Evolutionary conservation across 2,113 vertebrate species (phyloP).

Genomic region (Callospermophilus lateralis): DNA sequence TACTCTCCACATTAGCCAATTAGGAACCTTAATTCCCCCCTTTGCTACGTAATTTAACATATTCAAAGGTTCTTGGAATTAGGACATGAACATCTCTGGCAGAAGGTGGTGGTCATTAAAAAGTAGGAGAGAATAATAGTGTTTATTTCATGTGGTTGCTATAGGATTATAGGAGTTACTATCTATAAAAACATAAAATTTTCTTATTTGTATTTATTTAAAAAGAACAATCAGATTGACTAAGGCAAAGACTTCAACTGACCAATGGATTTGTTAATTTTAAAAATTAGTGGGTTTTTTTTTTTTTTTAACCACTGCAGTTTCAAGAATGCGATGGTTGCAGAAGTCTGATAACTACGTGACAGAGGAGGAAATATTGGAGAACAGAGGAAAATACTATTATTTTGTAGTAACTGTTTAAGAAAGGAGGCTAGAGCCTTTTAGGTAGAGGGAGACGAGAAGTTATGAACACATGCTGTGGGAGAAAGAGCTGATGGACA

Average conservation of each 20-base stretch:
- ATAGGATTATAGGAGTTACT: not conserved
- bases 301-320: not conserved
- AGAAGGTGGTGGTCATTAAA: not conserved
- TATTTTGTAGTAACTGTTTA: slow-evolving; percentile 38
- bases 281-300: not conserved
- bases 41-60: not conserved
- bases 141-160: not conserved
- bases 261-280: slow-evolving; percentile 26
- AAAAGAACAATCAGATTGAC: not conserved
- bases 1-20: not conserved
- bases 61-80: not conserved
- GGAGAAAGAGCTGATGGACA: not conserved
- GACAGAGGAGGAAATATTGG: not conserved
- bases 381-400: not conserved
- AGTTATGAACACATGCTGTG: not conserved
- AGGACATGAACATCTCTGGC: not conserved
- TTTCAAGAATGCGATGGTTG: not conserved
- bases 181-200: slow-evolving; percentile 33
- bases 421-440: not conserved
- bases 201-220: not conserved
- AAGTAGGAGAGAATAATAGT: not conserved
- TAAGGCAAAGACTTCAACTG: slow-evolving; percentile 20
- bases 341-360: not conserved
- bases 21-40: not conserved
- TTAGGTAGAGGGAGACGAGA: not conserved